These are phyloP conservation scores for Ormyrus nitidulus DNA, from an alignment of 2,888 invertebrate species.

Conservation along the genomic window DNA sequence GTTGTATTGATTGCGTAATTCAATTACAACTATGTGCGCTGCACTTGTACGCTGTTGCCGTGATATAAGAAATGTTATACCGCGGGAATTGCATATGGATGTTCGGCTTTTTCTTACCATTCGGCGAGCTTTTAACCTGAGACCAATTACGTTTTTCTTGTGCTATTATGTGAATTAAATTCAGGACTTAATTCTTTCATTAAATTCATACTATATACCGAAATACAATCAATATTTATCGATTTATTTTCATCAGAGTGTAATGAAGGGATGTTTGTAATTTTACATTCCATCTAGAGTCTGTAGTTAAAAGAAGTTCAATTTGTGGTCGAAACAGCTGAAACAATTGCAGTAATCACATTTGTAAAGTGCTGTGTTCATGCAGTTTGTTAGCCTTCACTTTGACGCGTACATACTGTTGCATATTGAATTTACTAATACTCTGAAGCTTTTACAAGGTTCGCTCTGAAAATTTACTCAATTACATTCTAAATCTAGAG, in stretches of 20 bases:
- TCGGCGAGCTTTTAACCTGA: too few relatives aligned
- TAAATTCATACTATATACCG: neutral
- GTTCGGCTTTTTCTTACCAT: neutral
- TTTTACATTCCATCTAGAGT: neutral
- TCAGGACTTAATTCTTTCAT: neutral
- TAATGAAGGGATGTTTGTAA: neutral
- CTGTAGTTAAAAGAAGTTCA: neutral
- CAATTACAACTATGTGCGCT: conserved; percentile 24
- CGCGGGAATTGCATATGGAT: neutral
- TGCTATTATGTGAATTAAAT: conserved; percentile 5
- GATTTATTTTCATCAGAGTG: neutral
- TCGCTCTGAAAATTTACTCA: too few relatives aligned
- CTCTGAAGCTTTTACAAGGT: neutral
- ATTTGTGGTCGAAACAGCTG: conserved; percentile 10
- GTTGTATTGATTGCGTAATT: conserved; percentile 48
- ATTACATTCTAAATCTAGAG: too few relatives aligned
- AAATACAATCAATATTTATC: neutral
- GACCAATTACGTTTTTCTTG: neutral
- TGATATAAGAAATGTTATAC: conserved; percentile 20
- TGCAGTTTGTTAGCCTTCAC: conserved; percentile 38
- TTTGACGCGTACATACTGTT: conserved; percentile 11
- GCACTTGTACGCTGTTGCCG: conserved; percentile 8
- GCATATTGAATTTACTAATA: neutral
- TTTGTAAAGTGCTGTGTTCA: conserved; percentile 12
- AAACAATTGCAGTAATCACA: conserved; percentile 13